phyloP scores from a whole-genome alignment of 2,888 invertebrate genomes.

The Zygothrica quintamaculata region DNA sequence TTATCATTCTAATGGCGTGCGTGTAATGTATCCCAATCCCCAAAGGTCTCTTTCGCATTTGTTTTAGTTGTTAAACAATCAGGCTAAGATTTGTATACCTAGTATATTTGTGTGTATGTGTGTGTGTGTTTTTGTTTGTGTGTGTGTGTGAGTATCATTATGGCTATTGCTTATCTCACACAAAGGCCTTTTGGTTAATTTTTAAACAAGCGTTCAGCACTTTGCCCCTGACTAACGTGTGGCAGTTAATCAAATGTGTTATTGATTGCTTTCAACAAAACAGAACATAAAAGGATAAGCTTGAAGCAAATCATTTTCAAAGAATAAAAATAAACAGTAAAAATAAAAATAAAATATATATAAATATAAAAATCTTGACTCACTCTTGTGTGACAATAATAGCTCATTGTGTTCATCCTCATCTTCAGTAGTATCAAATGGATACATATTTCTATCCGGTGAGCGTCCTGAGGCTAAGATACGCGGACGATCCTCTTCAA shows the following conservation, averaged over 20 bases:
- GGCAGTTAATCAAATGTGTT: constrained; percentile 72
- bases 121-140: constrained; percentile 12
- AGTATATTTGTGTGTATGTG: constrained; percentile 16
- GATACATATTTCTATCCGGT: constrained; percentile 83
- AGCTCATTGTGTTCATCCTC: constrained; percentile 82
- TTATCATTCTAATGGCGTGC: constrained; percentile 81
- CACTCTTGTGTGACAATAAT: constrained; percentile 83
- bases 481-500: constrained; percentile 84
- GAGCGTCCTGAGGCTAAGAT: constrained; percentile 84
- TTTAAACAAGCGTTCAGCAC: constrained; percentile 62
- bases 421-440: constrained; percentile 82
- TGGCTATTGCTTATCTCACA: constrained; percentile 49
- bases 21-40: constrained; percentile 63
- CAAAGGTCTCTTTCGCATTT: constrained; percentile 64
- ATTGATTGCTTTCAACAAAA: constrained; percentile 58
- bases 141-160: constrained; percentile 3
- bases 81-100: constrained; percentile 63
- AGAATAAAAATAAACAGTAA: too few species aligned
- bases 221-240: constrained; percentile 60
- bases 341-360: too few species aligned
- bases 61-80: constrained; percentile 74
- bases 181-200: constrained; percentile 57
- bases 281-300: background rate
- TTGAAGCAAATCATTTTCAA: too few species aligned
- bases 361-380: too few species aligned